Evolutionary conservation across 1,140 invertebrate species (phyloP).

Genomic region (Diorhabda elongata): DNA sequence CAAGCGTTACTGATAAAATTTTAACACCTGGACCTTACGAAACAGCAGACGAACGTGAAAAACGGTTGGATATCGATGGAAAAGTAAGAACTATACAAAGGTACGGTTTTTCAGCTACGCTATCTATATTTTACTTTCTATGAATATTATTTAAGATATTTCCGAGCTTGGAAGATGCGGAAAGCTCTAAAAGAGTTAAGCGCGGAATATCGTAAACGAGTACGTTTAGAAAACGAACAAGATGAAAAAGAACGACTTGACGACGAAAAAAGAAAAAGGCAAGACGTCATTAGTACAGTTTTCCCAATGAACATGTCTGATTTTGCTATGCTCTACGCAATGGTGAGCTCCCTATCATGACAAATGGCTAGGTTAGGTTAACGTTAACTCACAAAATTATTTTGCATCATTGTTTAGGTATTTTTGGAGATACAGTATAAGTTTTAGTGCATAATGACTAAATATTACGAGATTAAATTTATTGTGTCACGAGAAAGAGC

Average conservation of each 20-base stretch:
- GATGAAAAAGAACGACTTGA: constrained; percentile 49
- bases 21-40: constrained; percentile 53
- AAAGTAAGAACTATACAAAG: constrained; percentile 59
- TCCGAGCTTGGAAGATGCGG: constrained; percentile 40
- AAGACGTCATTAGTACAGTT: constrained; percentile 55
- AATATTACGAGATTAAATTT: no score
- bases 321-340: constrained; percentile 60
- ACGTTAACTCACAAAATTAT: no score
- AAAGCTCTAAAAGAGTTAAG: constrained; percentile 42
- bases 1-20: constrained; percentile 55
- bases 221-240: constrained; percentile 50
- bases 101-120: constrained; percentile 15
- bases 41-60: constrained; percentile 52
- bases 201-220: constrained; percentile 50
- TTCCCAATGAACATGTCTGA: constrained; percentile 58
- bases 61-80: constrained; percentile 49
- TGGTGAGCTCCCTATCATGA: constrained; percentile 35
- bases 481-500: no score
- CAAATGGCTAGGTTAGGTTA: no score
- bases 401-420: no score
- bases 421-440: no score
- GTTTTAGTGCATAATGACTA: no score
- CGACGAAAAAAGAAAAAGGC: constrained; percentile 50
- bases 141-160: constrained; percentile 31
- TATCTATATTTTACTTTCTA: neutral